Base-by-base conservation (phyloP, 2,888 invertebrate species). In the Phoronis australis region DNA sequence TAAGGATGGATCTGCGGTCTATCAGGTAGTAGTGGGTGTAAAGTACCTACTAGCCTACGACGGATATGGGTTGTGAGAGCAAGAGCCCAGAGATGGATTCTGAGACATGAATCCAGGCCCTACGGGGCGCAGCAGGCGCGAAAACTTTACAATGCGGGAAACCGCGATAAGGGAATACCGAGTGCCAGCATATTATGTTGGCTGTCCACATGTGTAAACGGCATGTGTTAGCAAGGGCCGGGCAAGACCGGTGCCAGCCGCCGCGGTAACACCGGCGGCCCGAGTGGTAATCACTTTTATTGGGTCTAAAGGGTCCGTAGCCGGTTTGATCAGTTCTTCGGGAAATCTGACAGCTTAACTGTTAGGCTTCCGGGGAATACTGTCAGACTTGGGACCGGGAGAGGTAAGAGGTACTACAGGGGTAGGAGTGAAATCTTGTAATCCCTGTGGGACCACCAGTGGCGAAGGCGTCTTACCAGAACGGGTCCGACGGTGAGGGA, bases 201-300 rank as follows among this genome's bases (percentile, higher is more conserved):
- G n/a, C n/a, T n/a, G n/a, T n/a, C n/a, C n/a, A n/a, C n/a, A n/a
- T n/a, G n/a, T n/a, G n/a, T n/a, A n/a, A n/a, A 64, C 56, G 55
- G 56, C 66, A 67, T 48, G 51, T 18, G 20, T n/a, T 18, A 51
- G 64, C 57, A 20, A 68, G 68, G 66, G 52, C 3, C 56, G 55
- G 66, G 66, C 67, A 61, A 67, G 66, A 64, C 67, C 41, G 56
- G 66, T 68, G 66, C 67, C 68, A 67, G 68, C 68, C 67, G 69
- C 66, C 66, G 69, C 69, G 70, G 70, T 70, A 70, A 70, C 68
- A 71, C 70, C 57, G 37, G 66, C 23, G 65, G n/a, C n/a, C n/a
- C 68, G 12, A 69, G 69, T 66, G 68, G 68, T 70, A 51, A 47
- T 50, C 68, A 65, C 65, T 66, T 49, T 69, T 59, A 70, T 45